These are phyloP conservation scores for Chydorus sphaericus DNA, from an alignment of 2,888 invertebrate species.

Conservation along the genomic window DNA sequence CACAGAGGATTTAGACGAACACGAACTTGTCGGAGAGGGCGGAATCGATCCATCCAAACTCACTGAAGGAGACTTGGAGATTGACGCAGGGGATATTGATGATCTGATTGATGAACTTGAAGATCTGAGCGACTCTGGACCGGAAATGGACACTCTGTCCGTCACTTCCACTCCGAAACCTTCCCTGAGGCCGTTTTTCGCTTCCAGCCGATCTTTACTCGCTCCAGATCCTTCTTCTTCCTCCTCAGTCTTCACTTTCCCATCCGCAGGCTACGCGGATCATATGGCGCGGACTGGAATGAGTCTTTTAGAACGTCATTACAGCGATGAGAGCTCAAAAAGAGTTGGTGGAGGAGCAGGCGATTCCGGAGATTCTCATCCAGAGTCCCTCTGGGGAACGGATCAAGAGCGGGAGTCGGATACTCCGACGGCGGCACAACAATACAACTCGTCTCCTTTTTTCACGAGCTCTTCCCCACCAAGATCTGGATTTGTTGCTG, in stretches of 20 bases:
- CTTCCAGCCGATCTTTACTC: constrained; percentile 65
- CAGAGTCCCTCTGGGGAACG: constrained; percentile 37
- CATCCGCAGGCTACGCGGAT: not conserved
- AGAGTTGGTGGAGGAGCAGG: too few species aligned
- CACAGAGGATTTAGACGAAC: constrained; percentile 57
- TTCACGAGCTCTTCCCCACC: not conserved
- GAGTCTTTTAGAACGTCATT: constrained; percentile 22
- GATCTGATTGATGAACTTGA: constrained; percentile 91
- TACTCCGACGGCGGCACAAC: constrained; percentile 27
- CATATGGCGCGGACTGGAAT: not conserved
- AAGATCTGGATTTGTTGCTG: too few species aligned
- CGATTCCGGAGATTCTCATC: constrained; percentile 38
- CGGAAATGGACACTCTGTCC: constrained; percentile 78
- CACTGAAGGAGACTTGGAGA: constrained; percentile 41
- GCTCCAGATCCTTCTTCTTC: constrained; percentile 29
- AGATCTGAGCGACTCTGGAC: constrained; percentile 87
- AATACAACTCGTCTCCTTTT: not conserved
- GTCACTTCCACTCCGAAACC: constrained; percentile 95
- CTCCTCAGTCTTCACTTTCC: not conserved
- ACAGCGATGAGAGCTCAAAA: constrained; percentile 40
- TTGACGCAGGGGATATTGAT: constrained; percentile 59
- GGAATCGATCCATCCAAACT: constrained; percentile 18
- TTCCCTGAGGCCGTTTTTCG: constrained; percentile 85
- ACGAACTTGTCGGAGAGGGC: constrained; percentile 18
- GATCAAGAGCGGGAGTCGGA: constrained; percentile 51